Conservation (phyloP, 2,113 vertebrate genomes). For the Cottus gobio region DNA sequence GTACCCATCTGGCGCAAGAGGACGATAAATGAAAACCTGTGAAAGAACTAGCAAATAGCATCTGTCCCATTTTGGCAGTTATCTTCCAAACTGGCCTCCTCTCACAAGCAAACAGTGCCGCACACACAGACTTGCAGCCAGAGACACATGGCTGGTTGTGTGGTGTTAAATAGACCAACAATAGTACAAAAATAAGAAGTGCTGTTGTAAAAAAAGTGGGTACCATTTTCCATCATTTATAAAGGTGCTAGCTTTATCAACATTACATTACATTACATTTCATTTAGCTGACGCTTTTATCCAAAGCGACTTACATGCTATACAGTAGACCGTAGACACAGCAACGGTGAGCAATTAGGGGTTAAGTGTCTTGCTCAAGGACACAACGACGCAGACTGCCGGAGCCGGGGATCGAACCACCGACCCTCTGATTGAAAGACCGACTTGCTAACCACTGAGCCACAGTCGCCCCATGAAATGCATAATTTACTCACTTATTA, state of each 20-base stretch:
- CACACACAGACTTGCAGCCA: not conserved
- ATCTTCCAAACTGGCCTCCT: constrained; percentile 13
- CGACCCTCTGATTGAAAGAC: no score
- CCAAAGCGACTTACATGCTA: no score
- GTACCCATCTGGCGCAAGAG: constrained; percentile 23
- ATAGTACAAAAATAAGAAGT: not conserved
- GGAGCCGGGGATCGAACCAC: no score
- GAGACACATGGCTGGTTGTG: not conserved
- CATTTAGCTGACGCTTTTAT: no score
- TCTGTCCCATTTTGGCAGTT: constrained; percentile 26
- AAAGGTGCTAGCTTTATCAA: not conserved
- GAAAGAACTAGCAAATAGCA: constrained; percentile 22
- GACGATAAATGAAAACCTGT: constrained; percentile 24
- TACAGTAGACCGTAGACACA: no score
- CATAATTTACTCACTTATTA: not conserved
- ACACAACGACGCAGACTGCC: no score
- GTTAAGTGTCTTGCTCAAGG: no score
- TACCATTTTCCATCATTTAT: not conserved
- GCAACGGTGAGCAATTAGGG: no score
- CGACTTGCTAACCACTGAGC: no score
- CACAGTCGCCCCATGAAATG: no score
- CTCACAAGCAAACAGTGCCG: not conserved
- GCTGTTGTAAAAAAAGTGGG: not conserved
- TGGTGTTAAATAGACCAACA: not conserved
- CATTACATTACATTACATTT: no score